Evolutionary conservation across 2,888 invertebrate species (phyloP).

Genomic region (Diplazon laetatorius): DNA sequence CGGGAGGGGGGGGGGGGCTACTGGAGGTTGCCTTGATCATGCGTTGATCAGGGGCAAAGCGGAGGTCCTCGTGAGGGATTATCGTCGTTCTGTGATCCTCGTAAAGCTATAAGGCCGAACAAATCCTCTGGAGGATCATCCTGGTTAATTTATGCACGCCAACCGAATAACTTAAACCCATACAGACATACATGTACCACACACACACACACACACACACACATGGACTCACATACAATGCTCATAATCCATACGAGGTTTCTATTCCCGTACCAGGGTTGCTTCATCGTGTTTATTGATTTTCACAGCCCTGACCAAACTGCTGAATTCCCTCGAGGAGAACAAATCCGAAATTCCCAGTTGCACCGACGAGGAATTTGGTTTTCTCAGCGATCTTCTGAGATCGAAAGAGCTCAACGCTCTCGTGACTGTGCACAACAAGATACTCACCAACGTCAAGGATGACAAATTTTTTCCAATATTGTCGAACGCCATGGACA

Average conservation of each 20-base stretch:
- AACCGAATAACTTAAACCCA: constrained; percentile 31
- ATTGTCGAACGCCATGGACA: constrained; percentile 90
- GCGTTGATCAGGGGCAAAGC: background rate
- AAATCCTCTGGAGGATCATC: constrained; percentile 26
- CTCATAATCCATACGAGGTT: background rate
- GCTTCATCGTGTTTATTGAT: constrained; percentile 37
- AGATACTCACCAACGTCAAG: constrained; percentile 91
- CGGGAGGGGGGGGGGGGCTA: background rate
- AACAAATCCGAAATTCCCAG: constrained; percentile 87
- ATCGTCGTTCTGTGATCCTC: constrained; percentile 19
- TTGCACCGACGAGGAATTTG: constrained; percentile 92
- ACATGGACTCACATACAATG: background rate
- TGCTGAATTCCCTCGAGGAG: constrained; percentile 92
- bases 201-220: background rate
- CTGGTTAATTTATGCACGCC: constrained; percentile 25
- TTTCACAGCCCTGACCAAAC: constrained; percentile 88
- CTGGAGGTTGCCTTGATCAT: constrained; percentile 10
- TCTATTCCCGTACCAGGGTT: constrained; percentile 23
- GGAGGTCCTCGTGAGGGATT: constrained; percentile 4
- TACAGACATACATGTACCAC: background rate
- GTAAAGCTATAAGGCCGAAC: background rate
- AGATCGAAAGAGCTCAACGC: constrained; percentile 95
- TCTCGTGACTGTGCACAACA: constrained; percentile 95
- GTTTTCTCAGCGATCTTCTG: constrained; percentile 91
- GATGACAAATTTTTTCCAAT: constrained; percentile 93